phyloP scores from a whole-genome alignment of 2,113 vertebrate genomes.

The Neodontobutis hainanensis region DNA sequence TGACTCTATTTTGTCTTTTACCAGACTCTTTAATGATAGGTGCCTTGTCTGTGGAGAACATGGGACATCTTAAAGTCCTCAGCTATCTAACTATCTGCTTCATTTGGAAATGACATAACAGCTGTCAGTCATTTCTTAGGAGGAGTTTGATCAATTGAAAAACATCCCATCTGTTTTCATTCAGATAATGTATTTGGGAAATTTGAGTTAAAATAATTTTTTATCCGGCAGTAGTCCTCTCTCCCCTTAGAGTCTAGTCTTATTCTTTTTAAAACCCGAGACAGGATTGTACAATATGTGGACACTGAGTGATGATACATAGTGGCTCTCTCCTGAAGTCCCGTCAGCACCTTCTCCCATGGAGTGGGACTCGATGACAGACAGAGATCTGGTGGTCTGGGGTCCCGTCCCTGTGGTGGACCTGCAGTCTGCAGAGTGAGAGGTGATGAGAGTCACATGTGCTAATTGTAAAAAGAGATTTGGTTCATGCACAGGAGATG shows the following conservation, averaged over 20 bases:
- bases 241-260: conserved; percentile 26
- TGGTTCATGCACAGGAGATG: conserved; percentile 41
- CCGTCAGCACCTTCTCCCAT: conserved; percentile 32
- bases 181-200: conserved; percentile 24
- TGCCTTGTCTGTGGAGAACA: conserved; percentile 31
- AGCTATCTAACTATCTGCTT: not conserved
- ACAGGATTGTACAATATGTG: too few species aligned
- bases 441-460: conserved; percentile 24
- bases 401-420: conserved; percentile 38
- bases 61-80: conserved; percentile 22
- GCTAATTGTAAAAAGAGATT: conserved; percentile 26
- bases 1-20: conserved; percentile 58
- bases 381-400: conserved; percentile 37
- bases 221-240: conserved; percentile 13
- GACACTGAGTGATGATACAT: conserved; percentile 52
- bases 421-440: conserved; percentile 3
- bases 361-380: conserved; percentile 51
- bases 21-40: conserved; percentile 62
- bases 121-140: conserved; percentile 68
- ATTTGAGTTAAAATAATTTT: conserved; percentile 36
- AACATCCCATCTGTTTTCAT: conserved; percentile 23
- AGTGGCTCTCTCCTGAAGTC: conserved; percentile 21
- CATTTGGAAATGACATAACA: conserved; percentile 45
- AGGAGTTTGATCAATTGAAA: conserved; percentile 37
- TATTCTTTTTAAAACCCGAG: conserved; percentile 3